Percentiles rank a stretch among this genome's conserved stretches.
Conservation (phyloP, 2,113 vertebrate species). For the Cromileptes altivelis region DNA sequence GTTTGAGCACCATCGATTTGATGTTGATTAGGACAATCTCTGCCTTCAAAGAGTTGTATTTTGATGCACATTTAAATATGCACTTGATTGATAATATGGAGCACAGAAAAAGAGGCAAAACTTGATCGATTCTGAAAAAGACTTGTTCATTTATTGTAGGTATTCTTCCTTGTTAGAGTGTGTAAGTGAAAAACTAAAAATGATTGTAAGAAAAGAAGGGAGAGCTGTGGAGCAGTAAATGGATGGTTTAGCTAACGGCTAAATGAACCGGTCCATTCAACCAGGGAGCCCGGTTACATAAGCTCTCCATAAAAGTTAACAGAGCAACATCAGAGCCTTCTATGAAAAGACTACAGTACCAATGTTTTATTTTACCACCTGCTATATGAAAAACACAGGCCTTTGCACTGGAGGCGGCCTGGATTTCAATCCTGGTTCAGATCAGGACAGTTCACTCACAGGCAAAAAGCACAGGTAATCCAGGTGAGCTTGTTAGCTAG, state of each 20-base stretch:
- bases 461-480: not conserved
- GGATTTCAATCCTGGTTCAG: slow-evolving; percentile 20
- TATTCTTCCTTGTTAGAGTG: not conserved
- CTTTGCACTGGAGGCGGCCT: not conserved
- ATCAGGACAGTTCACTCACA: not conserved
- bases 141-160: not conserved
- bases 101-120: not conserved
- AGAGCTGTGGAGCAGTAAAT: slow-evolving; percentile 29
- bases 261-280: slow-evolving; percentile 17
- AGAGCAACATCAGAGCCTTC: slow-evolving; percentile 3
- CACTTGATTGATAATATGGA: not conserved
- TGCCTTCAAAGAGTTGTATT: not conserved
- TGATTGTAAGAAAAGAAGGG: not conserved
- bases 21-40: not conserved
- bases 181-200: not conserved
- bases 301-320: slow-evolving; percentile 23
- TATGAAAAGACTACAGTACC: slow-evolving; percentile 1
- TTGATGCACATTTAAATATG: not conserved
- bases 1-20: not conserved
- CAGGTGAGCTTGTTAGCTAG: not conserved
- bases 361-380: slow-evolving; percentile 14
- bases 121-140: no score
- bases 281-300: slow-evolving; percentile 11
- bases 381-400: not conserved
- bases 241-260: slow-evolving; percentile 27